Conservation (phyloP, 2,797 vertebrate species). For the Tadarida brasiliensis region DNA sequence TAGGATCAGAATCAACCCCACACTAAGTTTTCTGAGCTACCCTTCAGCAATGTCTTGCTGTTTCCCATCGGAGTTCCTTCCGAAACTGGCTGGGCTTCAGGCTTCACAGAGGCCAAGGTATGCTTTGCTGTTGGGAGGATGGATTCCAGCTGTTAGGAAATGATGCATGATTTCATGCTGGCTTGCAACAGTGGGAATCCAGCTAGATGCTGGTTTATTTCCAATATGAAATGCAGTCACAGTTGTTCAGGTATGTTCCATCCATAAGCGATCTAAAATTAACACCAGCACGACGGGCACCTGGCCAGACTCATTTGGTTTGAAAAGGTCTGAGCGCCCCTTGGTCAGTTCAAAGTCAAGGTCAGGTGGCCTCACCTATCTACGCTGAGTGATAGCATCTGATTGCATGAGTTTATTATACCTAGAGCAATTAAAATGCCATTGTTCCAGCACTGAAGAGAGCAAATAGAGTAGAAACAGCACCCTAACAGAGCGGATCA, state of each 20-base stretch:
- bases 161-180: conserved; percentile 51
- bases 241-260: conserved; percentile 38
- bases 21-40: not conserved
- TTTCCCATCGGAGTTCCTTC: conserved; percentile 62
- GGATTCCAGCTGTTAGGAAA: conserved; percentile 67
- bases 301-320: not conserved
- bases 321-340: not conserved
- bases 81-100: conserved; percentile 46
- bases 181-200: not conserved
- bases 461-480: not conserved
- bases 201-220: not conserved
- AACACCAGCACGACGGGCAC: not conserved
- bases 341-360: conserved; percentile 34
- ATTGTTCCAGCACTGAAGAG: not conserved
- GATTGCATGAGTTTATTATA: not conserved
- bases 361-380: not conserved
- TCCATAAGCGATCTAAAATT: not conserved
- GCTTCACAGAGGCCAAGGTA: conserved; percentile 47
- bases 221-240: not conserved
- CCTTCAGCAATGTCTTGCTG: conserved; percentile 31
- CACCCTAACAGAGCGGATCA: not conserved
- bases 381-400: not conserved
- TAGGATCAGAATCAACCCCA: conserved; percentile 9
- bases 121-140: conserved; percentile 19
- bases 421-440: not conserved